phyloP scores from a whole-genome alignment of 2,797 vertebrate genomes.

The Nyctibius grandis region DNA sequence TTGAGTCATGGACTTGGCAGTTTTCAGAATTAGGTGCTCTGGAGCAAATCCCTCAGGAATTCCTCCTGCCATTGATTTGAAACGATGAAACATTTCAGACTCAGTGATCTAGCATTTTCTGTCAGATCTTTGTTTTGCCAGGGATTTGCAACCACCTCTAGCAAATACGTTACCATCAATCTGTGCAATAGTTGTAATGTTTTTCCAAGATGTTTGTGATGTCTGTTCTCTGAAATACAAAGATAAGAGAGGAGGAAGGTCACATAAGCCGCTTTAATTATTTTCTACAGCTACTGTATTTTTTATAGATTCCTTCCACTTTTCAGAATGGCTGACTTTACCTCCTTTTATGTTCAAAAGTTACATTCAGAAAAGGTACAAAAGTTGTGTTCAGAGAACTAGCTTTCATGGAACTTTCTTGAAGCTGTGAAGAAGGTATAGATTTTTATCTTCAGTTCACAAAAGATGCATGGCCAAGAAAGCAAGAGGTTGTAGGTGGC shows the following conservation, averaged over 20 bases:
- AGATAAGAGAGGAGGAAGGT: background rate
- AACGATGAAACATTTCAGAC: background rate
- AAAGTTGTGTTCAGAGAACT: background rate
- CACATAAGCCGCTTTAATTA: background rate
- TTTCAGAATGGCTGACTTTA: background rate
- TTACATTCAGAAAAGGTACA: background rate
- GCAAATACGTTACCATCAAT: background rate
- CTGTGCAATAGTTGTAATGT: background rate
- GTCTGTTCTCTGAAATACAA: background rate
- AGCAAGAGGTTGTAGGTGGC: background rate
- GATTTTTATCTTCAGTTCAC: background rate
- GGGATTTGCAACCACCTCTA: background rate
- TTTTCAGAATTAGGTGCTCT: background rate
- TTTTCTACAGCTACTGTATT: background rate
- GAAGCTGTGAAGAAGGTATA: background rate
- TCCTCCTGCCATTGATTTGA: background rate
- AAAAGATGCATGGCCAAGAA: background rate
- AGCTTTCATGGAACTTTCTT: background rate
- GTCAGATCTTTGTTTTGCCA: background rate
- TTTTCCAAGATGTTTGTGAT: background rate
- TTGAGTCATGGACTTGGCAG: background rate
- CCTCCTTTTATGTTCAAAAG: background rate
- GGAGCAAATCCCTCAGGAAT: background rate
- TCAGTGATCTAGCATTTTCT: background rate
- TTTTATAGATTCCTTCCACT: background rate